Percentiles rank a stretch among this genome's conserved stretches.
phyloP scores from a whole-genome alignment of 2,888 invertebrate genomes.

The Xestia c-nigrum region DNA sequence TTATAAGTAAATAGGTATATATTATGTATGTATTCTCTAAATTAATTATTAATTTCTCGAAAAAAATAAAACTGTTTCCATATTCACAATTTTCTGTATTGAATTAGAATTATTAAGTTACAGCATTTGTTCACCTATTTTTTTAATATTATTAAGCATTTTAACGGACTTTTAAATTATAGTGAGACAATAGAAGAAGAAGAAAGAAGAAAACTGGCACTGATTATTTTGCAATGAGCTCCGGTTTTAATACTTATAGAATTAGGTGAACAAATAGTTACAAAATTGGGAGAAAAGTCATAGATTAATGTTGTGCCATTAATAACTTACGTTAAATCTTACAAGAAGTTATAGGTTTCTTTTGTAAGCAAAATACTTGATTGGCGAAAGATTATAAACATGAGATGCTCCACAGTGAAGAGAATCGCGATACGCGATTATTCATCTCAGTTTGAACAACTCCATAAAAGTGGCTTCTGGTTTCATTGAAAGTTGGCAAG shows the following conservation, averaged over 20 bases:
- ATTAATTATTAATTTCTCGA: conserved; percentile 54
- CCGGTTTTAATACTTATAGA: conserved; percentile 5
- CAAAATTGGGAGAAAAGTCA: conserved; percentile 3
- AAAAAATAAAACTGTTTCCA: conserved; percentile 31
- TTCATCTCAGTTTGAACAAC: neutral
- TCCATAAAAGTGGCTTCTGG: neutral
- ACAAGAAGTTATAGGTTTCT: conserved; percentile 5
- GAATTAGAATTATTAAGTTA: conserved; percentile 20
- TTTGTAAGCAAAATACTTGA: conserved; percentile 9
- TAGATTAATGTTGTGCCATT: neutral
- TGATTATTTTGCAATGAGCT: neutral
- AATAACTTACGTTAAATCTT: neutral
- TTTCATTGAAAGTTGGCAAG: neutral
- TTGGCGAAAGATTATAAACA: conserved; percentile 7
- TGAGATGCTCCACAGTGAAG: neutral
- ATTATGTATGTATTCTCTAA: conserved; percentile 61
- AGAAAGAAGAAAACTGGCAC: neutral
- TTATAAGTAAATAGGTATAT: conserved; percentile 72
- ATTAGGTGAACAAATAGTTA: conserved; percentile 27
- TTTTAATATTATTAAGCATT: conserved; percentile 8
- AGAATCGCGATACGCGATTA: neutral
- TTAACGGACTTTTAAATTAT: neutral
- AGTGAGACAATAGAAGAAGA: neutral
- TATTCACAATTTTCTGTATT: conserved; percentile 22
- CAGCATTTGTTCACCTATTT: conserved; percentile 23